phyloP scores from a whole-genome alignment of 2,888 invertebrate species.

The Tricholauxania praeusta region DNA sequence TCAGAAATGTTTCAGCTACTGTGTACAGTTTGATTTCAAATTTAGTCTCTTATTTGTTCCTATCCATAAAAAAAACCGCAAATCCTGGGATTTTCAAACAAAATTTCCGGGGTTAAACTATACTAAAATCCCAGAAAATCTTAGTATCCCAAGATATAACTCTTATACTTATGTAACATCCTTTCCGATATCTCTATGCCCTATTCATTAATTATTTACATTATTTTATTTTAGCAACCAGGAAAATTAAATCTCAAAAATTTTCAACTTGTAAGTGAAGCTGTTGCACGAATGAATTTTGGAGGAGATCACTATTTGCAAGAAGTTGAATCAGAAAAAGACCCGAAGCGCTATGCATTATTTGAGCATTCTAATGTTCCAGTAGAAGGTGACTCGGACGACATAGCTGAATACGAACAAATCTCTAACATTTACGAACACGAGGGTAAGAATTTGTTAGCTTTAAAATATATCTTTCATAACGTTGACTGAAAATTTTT shows the following conservation, averaged over 20 bases:
- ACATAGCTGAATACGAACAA: slow-evolving; percentile 81
- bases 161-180: background rate
- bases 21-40: no score
- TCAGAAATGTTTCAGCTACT: no score
- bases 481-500: no score
- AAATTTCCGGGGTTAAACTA: no score
- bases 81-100: no score
- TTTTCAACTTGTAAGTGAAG: slow-evolving; percentile 89
- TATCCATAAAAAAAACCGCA: no score
- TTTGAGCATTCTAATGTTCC: slow-evolving; percentile 75
- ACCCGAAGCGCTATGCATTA: slow-evolving; percentile 64
- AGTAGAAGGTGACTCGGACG: slow-evolving; percentile 73
- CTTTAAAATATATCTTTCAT: background rate
- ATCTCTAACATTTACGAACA: slow-evolving; percentile 70
- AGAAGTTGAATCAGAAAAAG: slow-evolving; percentile 59
- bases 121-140: no score
- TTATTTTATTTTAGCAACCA: slow-evolving; percentile 75
- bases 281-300: slow-evolving; percentile 80
- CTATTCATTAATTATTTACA: slow-evolving; percentile 23
- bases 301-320: slow-evolving; percentile 64
- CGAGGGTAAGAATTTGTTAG: slow-evolving; percentile 69
- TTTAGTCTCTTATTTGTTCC: no score
- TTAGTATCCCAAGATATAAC: no score
- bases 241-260: slow-evolving; percentile 91
- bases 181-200: background rate